Conservation (phyloP, 2,797 vertebrate genomes). For the Paguma larvata region DNA sequence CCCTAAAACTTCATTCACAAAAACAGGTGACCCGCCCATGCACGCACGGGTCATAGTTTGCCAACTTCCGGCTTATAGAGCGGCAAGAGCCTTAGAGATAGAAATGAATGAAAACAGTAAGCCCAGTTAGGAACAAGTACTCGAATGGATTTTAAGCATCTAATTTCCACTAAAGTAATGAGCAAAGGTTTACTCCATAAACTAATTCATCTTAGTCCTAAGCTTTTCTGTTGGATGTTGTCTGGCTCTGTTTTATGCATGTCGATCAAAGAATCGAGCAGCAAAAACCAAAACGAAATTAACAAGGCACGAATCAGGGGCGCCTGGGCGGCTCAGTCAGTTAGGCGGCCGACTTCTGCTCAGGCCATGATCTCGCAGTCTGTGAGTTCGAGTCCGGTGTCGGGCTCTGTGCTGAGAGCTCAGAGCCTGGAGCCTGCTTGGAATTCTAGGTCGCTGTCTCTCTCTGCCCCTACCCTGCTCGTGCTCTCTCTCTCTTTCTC, state of each 20-base stretch:
- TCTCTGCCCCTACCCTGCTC: too few relatives aligned
- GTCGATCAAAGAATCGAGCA: conserved; percentile 21
- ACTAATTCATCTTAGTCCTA: conserved; percentile 15
- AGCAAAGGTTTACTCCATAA: conserved; percentile 1
- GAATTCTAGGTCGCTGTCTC: too few relatives aligned
- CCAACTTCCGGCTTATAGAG: not conserved
- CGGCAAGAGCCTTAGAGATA: conserved; percentile 9
- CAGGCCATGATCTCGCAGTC: too few relatives aligned
- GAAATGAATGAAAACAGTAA: conserved; percentile 13
- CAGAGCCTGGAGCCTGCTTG: too few relatives aligned
- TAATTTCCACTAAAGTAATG: not conserved
- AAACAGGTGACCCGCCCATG: not conserved
- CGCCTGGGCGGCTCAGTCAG: too few relatives aligned
- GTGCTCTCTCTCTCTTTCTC: too few relatives aligned
- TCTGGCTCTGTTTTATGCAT: not conserved
- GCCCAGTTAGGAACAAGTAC: not conserved
- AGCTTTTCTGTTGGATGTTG: conserved; percentile 23
- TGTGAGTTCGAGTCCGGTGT: too few relatives aligned
- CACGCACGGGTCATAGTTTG: not conserved
- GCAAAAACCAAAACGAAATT: conserved; percentile 28
- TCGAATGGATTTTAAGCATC: not conserved
- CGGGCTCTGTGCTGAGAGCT: too few relatives aligned
- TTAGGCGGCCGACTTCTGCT: too few relatives aligned
- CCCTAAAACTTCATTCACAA: not conserved
- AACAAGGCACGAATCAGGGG: not conserved